phyloP scores from a whole-genome alignment of 2,888 invertebrate genomes.

The Ormyrus pomaceus region DNA sequence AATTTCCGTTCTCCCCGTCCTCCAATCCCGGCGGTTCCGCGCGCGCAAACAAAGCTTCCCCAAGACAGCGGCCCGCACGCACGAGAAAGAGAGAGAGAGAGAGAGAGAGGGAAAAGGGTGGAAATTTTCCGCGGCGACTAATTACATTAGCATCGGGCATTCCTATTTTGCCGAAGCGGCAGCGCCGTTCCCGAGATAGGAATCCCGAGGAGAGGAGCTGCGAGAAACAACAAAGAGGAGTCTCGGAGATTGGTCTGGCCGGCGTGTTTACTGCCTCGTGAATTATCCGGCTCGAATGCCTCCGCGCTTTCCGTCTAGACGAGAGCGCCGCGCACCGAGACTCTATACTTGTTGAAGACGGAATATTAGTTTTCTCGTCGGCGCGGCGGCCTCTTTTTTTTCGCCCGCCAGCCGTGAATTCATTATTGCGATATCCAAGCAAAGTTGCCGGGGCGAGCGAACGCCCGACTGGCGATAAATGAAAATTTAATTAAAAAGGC shows the following conservation, averaged over 20 bases:
- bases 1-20: conserved; percentile 14
- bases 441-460: conserved; percentile 1
- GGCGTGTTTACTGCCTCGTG: conserved; percentile 34
- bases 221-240: conserved; percentile 4
- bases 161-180: conserved; percentile 9
- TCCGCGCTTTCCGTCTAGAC: not conserved
- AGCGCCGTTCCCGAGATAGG: not conserved
- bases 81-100: not conserved
- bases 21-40: not conserved
- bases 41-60: not conserved
- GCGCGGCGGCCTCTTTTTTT: not conserved
- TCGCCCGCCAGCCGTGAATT: conserved; percentile 5
- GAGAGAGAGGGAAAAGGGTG: not conserved
- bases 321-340: too few relatives aligned
- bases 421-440: conserved; percentile 30
- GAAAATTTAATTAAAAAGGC: conserved; percentile 31
- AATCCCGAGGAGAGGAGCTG: not conserved
- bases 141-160: conserved; percentile 46
- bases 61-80: not conserved
- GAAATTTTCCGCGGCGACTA: conserved; percentile 25
- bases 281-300: conserved; percentile 3
- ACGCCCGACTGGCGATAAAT: not conserved
- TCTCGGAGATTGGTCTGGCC: conserved; percentile 5
- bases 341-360: conserved; percentile 25
- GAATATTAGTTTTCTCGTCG: conserved; percentile 45